Evolutionary conservation across 2,113 vertebrate genomes (phyloP), one percentile per base, ranked within the genome.

Genomic region (Oryzias melastigma): DNA sequence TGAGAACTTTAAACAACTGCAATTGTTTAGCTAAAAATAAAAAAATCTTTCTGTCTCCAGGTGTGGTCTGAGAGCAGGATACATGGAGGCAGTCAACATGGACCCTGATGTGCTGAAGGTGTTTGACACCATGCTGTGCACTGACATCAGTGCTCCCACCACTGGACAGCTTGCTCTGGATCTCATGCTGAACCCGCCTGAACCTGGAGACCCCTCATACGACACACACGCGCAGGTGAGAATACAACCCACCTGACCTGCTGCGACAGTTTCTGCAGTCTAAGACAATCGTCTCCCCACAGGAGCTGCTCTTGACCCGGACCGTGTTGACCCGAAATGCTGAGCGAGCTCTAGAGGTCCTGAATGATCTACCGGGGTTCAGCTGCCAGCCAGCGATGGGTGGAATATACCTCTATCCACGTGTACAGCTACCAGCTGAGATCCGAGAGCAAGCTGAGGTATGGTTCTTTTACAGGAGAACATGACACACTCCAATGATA

Each of bases 81-180:
- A 83, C 69, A 84, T 92, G 88, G 91, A 92, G 74, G 25, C 74
- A n/a, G 52, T 90, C 25, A 91, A 92, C 58, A 59, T 91, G 20
- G 89, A 92, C 58, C 76, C 80, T 3, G 58, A 20, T 3, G 68
- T 88, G 24, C 77, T 45, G 52, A 35, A 63, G 7, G 78, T 52
- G 8, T 17, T 77, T 3, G 52, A 81, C 1, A 79, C 40, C 7
- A 0, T 87, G 59, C 58, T 87, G 53, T 60, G 49, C 25, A 65
- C 51, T 12, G 58, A 84, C 19, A 68, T 85, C 58, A 62, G 45
- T 4, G 7, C 87, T 35, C 70, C 84, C 24, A 75, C 90, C 27
- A 74, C 45, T 18, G 88, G 85, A 29, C 85, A 87, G 62, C 76
- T 91, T 1, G 81, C 78, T 54, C 49, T 91, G 64, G 90, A 91